Evolutionary conservation across 1,140 invertebrate species (phyloP).

Genomic region (Neodiprion pinetum): DNA sequence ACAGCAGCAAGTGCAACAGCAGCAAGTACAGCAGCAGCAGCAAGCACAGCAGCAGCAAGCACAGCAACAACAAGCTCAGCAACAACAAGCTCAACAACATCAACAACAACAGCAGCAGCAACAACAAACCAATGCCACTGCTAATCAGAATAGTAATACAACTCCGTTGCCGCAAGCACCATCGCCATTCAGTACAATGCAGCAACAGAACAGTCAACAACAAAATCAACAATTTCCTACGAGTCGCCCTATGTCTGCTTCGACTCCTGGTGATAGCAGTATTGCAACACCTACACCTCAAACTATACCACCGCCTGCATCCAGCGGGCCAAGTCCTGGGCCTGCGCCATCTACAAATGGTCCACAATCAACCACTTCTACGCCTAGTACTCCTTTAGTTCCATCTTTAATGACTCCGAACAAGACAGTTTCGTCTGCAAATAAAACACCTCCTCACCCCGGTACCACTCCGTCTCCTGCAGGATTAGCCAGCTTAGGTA

Average conservation of each 20-base stretch:
- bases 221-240: constrained; percentile 52
- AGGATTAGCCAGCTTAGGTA: constrained; percentile 54
- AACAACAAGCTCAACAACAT: constrained; percentile 19
- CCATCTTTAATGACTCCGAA: constrained; percentile 57
- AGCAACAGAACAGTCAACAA: constrained; percentile 46
- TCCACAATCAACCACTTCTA: constrained; percentile 55
- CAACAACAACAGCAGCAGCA: constrained; percentile 29
- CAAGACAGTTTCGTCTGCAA: constrained; percentile 51
- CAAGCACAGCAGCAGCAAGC: constrained; percentile 30
- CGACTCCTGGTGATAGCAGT: constrained; percentile 52
- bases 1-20: constrained; percentile 31
- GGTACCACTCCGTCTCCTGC: constrained; percentile 56
- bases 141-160: constrained; percentile 44
- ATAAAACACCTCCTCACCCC: constrained; percentile 58
- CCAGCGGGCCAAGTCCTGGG: constrained; percentile 54
- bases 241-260: constrained; percentile 48
- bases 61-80: constrained; percentile 26
- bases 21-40: constrained; percentile 10
- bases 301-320: constrained; percentile 49
- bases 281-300: constrained; percentile 49
- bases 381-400: constrained; percentile 55
- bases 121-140: constrained; percentile 44
- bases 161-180: constrained; percentile 57
- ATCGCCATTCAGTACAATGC: constrained; percentile 59
- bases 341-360: constrained; percentile 52